phyloP scores from a whole-genome alignment of 2,888 invertebrate species.

The Andricus quercusramuli region DNA sequence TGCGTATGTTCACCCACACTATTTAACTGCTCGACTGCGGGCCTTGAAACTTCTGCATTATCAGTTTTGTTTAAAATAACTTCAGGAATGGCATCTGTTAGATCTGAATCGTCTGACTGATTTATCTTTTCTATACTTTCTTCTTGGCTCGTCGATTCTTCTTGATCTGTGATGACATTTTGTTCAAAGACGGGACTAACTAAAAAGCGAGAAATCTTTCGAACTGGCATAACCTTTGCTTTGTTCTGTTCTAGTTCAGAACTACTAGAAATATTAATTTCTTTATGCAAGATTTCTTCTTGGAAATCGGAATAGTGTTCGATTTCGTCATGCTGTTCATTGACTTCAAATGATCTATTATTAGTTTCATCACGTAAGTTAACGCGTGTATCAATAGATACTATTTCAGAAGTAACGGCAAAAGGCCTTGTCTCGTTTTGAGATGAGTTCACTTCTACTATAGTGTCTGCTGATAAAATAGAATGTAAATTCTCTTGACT shows the following conservation, averaged over 20 bases:
- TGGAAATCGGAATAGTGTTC: conserved; percentile 32
- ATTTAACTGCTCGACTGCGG: not conserved
- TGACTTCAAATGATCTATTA: conserved; percentile 35
- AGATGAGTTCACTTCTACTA: conserved; percentile 56
- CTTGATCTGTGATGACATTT: conserved; percentile 60
- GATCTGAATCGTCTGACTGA: not conserved
- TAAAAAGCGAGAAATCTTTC: conserved; percentile 90
- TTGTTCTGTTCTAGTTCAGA: conserved; percentile 59
- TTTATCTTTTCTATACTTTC: not conserved
- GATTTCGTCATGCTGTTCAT: conserved; percentile 20
- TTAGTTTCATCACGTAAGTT: not conserved
- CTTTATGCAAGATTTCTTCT: conserved; percentile 42
- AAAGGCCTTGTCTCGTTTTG: conserved; percentile 50
- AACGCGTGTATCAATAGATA: not conserved
- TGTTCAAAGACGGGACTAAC: conserved; percentile 89
- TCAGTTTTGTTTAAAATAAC: not conserved
- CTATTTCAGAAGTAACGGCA: conserved; percentile 21
- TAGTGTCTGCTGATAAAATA: conserved; percentile 58
- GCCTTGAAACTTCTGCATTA: not conserved
- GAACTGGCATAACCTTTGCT: conserved; percentile 74
- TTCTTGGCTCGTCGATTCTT: not conserved
- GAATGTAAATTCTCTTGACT: conserved; percentile 66
- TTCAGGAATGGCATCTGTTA: not conserved
- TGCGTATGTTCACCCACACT: not conserved
- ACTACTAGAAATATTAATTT: conserved; percentile 45